phyloP scores from a whole-genome alignment of 2,797 vertebrate species.

The Propithecus deckenii region DNA sequence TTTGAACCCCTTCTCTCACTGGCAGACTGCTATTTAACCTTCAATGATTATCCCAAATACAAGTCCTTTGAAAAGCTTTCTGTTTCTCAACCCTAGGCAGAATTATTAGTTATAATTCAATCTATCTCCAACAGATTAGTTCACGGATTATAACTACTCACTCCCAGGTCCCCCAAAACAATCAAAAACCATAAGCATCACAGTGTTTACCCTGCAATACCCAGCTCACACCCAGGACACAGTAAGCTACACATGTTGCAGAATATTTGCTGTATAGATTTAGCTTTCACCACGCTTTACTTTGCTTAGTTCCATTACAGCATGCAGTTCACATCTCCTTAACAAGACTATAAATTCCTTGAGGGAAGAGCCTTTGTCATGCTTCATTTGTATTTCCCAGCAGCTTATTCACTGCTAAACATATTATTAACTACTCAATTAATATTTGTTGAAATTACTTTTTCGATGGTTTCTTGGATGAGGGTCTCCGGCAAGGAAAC shows the following conservation, averaged over 20 bases:
- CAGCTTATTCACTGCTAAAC: neutral
- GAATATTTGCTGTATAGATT: neutral
- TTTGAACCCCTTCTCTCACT: neutral
- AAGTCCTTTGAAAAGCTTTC: neutral
- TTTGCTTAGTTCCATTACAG: neutral
- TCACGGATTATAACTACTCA: neutral
- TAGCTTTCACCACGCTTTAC: neutral
- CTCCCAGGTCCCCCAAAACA: neutral
- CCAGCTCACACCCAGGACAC: neutral
- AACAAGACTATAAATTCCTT: neutral
- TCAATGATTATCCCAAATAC: neutral
- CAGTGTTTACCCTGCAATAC: neutral
- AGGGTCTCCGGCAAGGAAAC: constrained; percentile 87
- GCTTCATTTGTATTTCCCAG: neutral
- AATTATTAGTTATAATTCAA: neutral
- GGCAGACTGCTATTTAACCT: neutral
- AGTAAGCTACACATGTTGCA: neutral
- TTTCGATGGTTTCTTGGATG: constrained; percentile 88
- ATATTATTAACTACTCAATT: neutral
- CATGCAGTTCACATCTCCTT: neutral
- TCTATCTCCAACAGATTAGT: neutral
- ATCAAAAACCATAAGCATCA: neutral
- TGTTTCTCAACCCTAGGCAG: neutral
- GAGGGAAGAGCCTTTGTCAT: neutral
- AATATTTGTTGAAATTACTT: constrained; percentile 85